Conservation (phyloP, 1,140 invertebrate species). For the Drosophila burlai region DNA sequence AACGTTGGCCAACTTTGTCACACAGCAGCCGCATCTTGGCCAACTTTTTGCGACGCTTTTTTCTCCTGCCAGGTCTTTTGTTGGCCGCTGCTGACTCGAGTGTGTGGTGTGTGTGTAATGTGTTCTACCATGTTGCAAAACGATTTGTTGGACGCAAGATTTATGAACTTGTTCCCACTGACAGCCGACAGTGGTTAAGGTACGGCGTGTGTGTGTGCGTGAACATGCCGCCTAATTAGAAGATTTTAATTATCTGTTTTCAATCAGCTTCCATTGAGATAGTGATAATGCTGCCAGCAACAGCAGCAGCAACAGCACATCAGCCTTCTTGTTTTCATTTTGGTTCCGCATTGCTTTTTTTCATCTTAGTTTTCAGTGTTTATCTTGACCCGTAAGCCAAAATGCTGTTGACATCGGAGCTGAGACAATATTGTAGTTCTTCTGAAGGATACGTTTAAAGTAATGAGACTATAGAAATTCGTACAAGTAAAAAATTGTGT, state of each 20-base stretch:
- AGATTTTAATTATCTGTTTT: conserved; percentile 84
- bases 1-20: conserved; percentile 25
- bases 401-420: background rate
- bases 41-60: conserved; percentile 30
- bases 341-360: conserved; percentile 8
- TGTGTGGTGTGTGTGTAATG: conserved; percentile 63
- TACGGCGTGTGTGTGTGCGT: conserved; percentile 71
- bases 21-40: conserved; percentile 51
- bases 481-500: background rate
- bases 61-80: conserved; percentile 21
- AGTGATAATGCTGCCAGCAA: conserved; percentile 67
- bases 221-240: conserved; percentile 82
- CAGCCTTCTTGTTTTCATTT: conserved; percentile 46
- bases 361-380: conserved; percentile 3
- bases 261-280: conserved; percentile 81
- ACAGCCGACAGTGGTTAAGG: conserved; percentile 83
- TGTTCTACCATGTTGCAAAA: conserved; percentile 82
- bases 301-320: conserved; percentile 1
- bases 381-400: conserved; percentile 22
- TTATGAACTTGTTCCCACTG: conserved; percentile 84
- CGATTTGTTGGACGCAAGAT: conserved; percentile 84
- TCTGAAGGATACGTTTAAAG: background rate
- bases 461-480: background rate
- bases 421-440: background rate
- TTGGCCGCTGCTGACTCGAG: conserved; percentile 32